These are phyloP conservation scores for Octodon degus DNA, from an alignment of 2,113 vertebrate genomes.

Conservation along the genomic window DNA sequence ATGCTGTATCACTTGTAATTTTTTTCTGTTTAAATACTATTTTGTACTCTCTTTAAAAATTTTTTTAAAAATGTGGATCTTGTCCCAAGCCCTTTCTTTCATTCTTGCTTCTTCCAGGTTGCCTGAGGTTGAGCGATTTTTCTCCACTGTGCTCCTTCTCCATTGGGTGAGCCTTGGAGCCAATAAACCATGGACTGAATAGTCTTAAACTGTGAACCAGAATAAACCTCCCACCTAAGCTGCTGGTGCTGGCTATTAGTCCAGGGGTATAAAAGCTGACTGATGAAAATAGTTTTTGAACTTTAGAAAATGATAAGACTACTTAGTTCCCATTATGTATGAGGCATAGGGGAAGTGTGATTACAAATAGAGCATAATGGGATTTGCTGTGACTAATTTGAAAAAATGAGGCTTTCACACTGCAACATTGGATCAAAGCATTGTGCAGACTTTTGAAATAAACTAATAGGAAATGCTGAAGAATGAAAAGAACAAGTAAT, in stretches of 20 bases:
- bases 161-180: neutral
- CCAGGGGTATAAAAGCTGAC: neutral
- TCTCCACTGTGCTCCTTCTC: neutral
- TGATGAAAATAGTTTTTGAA: slow-evolving; percentile 2
- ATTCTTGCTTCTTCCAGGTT: neutral
- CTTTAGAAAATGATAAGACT: slow-evolving; percentile 43
- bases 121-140: neutral
- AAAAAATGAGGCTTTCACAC: slow-evolving; percentile 41
- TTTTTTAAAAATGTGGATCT: neutral
- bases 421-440: slow-evolving; percentile 49
- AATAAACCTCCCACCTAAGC: neutral
- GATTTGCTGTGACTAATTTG: slow-evolving; percentile 39
- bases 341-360: neutral
- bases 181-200: neutral
- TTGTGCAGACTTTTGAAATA: slow-evolving; percentile 18
- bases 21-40: too few relatives aligned
- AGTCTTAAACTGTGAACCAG: neutral
- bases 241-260: neutral
- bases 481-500: slow-evolving; percentile 49
- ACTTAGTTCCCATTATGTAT: slow-evolving; percentile 40
- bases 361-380: slow-evolving; percentile 25
- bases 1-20: too few relatives aligned
- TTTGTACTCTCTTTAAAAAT: too few relatives aligned
- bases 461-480: slow-evolving; percentile 55
- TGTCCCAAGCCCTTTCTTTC: neutral